phyloP scores from a whole-genome alignment of 2,113 vertebrate genomes.

The Pygoscelis adeliae region DNA sequence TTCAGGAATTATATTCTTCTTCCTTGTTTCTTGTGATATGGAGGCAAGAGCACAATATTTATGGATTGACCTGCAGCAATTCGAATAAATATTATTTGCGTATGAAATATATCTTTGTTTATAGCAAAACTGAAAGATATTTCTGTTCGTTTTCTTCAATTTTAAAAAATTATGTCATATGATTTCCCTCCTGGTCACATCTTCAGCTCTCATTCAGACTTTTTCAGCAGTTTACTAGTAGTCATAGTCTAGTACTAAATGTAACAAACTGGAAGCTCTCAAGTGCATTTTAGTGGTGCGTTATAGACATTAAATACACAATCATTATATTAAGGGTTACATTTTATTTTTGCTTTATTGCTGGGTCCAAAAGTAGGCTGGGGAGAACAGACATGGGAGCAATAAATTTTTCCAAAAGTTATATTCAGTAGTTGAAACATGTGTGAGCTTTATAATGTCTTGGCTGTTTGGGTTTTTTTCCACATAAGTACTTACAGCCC shows the following conservation, averaged over 20 bases:
- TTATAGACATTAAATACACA: background rate
- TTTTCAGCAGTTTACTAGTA: background rate
- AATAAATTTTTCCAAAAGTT: background rate
- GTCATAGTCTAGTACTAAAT: background rate
- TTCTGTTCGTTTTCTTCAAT: background rate
- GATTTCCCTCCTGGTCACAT: background rate
- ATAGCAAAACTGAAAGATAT: background rate
- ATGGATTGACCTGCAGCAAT: background rate
- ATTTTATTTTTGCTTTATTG: background rate
- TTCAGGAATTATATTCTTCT: background rate
- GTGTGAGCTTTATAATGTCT: background rate
- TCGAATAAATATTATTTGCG: background rate
- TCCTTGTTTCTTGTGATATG: background rate
- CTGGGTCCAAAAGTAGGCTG: background rate
- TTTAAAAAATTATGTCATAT: background rate
- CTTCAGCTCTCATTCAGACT: background rate
- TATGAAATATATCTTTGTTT: background rate
- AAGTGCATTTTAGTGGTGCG: background rate
- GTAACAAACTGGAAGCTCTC: background rate
- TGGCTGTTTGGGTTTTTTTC: background rate
- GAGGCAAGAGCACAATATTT: background rate
- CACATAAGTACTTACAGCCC: background rate
- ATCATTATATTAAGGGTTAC: background rate
- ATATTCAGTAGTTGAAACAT: background rate
- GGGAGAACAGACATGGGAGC: background rate